Percentiles rank a stretch among this genome's conserved stretches.
phyloP scores from a whole-genome alignment of 1,140 invertebrate genomes.

The Pseudoatta argentina region DNA sequence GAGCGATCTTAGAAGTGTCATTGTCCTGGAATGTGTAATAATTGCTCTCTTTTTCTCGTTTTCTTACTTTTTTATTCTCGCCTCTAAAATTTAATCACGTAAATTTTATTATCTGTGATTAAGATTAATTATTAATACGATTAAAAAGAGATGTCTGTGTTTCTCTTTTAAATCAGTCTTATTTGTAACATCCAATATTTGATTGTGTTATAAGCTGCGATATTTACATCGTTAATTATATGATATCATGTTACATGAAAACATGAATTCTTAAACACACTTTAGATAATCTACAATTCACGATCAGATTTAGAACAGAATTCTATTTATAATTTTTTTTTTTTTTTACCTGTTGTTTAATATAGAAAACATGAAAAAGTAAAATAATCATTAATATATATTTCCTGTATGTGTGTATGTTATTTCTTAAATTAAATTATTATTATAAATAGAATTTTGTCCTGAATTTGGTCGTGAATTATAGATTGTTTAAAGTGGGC shows the following conservation, averaged over 20 bases:
- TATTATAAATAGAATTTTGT: too few relatives aligned
- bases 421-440: too few relatives aligned
- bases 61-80: neutral
- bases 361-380: too few relatives aligned
- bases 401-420: too few relatives aligned
- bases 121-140: slow-evolving; percentile 54
- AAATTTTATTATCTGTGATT: slow-evolving; percentile 38
- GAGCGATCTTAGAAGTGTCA: slow-evolving; percentile 7
- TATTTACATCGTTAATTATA: too few relatives aligned
- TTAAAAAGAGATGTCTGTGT: neutral
- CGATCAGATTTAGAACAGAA: too few relatives aligned
- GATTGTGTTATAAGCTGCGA: neutral
- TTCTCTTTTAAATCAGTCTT: slow-evolving; percentile 4
- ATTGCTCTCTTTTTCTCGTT: slow-evolving; percentile 54
- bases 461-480: too few relatives aligned
- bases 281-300: too few relatives aligned
- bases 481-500: too few relatives aligned
- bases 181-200: neutral
- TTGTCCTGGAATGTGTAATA: slow-evolving; percentile 49
- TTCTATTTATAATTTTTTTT: too few relatives aligned
- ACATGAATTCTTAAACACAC: slow-evolving; percentile 1
- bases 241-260: slow-evolving; percentile 19
- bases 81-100: slow-evolving; percentile 42
- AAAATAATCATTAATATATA: too few relatives aligned
- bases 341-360: too few relatives aligned